Evolutionary conservation across 2,113 vertebrate species (phyloP).

Genomic region (Apus apus): DNA sequence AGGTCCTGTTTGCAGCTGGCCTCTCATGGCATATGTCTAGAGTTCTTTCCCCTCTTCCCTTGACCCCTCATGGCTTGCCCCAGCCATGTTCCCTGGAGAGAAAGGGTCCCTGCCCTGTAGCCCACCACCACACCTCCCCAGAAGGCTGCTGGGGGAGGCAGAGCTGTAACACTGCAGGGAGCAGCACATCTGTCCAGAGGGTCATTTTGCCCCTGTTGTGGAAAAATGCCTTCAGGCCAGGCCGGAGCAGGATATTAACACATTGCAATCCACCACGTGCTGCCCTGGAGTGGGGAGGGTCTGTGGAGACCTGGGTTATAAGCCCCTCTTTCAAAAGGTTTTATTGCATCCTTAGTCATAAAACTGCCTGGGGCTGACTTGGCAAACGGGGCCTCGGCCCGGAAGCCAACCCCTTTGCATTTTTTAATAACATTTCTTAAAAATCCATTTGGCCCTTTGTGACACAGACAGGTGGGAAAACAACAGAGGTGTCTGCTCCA

Average conservation of each 20-base stretch:
- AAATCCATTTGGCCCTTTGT: constrained; percentile 67
- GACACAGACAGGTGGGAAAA: constrained; percentile 64
- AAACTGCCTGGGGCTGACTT: constrained; percentile 64
- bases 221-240: background rate
- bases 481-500: background rate
- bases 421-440: constrained; percentile 68
- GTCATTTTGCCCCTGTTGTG: background rate
- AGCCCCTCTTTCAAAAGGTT: constrained; percentile 50
- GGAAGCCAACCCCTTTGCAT: constrained; percentile 59
- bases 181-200: fast-evolving
- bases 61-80: fast-evolving
- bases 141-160: background rate
- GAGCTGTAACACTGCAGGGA: background rate
- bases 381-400: constrained; percentile 48
- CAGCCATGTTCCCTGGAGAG: background rate
- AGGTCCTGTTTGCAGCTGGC: background rate
- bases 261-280: background rate
- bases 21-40: background rate
- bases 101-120: background rate
- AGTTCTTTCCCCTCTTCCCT: background rate
- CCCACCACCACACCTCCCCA: background rate
- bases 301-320: background rate
- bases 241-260: background rate
- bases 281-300: constrained; percentile 2
- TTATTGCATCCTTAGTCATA: constrained; percentile 61